Percentiles rank a stretch among this genome's conserved stretches.
Evolutionary conservation across 2,888 invertebrate genomes (phyloP).

Genomic region (Melikaiella ostensackeni): DNA sequence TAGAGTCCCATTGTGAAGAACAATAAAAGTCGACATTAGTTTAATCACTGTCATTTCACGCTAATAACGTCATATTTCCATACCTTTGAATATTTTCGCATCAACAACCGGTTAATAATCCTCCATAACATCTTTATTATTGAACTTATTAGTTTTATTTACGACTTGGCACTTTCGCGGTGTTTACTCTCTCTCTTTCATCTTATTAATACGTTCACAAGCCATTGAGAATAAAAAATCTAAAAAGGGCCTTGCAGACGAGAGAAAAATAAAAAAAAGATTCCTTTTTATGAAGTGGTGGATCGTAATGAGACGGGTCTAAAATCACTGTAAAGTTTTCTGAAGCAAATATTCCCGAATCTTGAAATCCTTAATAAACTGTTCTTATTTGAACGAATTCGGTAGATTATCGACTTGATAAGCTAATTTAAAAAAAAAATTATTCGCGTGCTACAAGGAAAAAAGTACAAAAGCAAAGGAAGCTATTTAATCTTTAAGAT

Average conservation of each 20-base stretch:
- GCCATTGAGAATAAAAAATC: neutral
- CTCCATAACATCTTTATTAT: slow-evolving; percentile 29
- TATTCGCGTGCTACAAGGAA: neutral
- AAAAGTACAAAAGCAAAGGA: neutral
- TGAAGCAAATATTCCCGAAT: neutral
- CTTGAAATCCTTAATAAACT: neutral
- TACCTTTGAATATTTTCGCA: slow-evolving; percentile 1
- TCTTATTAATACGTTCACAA: neutral
- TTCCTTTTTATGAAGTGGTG: neutral
- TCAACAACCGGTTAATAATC: slow-evolving; percentile 33
- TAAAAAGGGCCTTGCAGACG: neutral
- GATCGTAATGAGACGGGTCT: neutral
- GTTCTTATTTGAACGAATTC: neutral
- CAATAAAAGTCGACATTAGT: neutral
- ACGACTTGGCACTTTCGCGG: slow-evolving; percentile 20
- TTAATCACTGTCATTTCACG: slow-evolving; percentile 2
- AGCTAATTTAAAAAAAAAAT: neutral
- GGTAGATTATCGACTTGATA: neutral
- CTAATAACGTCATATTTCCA: neutral
- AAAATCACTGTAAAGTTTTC: neutral
- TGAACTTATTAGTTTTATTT: slow-evolving; percentile 26
- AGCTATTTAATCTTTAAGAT: neutral
- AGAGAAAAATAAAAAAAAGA: neutral
- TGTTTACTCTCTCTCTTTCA: slow-evolving; percentile 9
- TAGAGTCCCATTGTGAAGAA: neutral